Evolutionary conservation across 2,888 invertebrate species (phyloP).

Genomic region (Xanthostigma xanthostigma): DNA sequence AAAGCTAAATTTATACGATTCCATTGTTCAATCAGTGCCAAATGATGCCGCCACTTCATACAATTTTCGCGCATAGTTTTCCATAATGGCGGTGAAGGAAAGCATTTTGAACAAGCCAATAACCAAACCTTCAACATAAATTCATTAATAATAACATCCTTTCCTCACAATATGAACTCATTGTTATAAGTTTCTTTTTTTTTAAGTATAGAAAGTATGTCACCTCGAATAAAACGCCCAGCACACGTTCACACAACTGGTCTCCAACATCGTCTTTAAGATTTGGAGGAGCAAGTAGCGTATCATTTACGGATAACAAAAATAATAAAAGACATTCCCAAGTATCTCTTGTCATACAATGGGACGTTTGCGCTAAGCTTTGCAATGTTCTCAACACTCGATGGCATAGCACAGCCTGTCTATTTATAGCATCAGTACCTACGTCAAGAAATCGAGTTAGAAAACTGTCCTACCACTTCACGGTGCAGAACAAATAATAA

Average conservation of each 20-base stretch:
- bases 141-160: constrained; percentile 1
- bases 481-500: no score
- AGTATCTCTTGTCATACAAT: constrained; percentile 64
- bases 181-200: constrained; percentile 22
- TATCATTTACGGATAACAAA: constrained; percentile 80
- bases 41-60: constrained; percentile 85
- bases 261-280: constrained; percentile 83
- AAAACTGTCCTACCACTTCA: no score
- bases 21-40: constrained; percentile 89
- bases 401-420: constrained; percentile 88
- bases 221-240: constrained; percentile 86
- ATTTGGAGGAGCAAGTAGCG: constrained; percentile 80
- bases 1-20: constrained; percentile 81
- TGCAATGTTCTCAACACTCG: constrained; percentile 76
- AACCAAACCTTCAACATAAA: constrained; percentile 41
- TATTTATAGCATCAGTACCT: constrained; percentile 81
- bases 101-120: constrained; percentile 61
- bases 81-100: constrained; percentile 92
- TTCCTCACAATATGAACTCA: background rate
- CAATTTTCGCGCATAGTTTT: constrained; percentile 87
- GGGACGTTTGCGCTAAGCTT: constrained; percentile 61
- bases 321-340: constrained; percentile 84
- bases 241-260: constrained; percentile 83
- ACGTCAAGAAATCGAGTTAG: no score
- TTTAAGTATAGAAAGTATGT: constrained; percentile 38